A percentile compares a stretch with the other conserved stretches of the same genome.
Evolutionary conservation across 2,113 vertebrate species (phyloP).

Genomic region (Laticauda colubrina): DNA sequence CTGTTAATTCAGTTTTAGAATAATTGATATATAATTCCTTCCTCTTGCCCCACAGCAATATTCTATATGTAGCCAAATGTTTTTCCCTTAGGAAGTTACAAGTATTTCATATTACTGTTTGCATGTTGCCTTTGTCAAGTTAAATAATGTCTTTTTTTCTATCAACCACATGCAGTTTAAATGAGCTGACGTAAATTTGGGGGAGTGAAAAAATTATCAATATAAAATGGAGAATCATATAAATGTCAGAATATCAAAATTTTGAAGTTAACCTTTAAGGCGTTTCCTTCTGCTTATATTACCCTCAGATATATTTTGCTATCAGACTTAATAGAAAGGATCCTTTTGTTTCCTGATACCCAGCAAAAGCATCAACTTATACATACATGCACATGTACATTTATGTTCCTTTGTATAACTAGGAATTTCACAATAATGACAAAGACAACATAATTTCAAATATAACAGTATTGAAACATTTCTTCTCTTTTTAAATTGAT

Average conservation of each 20-base stretch:
- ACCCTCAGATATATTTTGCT: background rate
- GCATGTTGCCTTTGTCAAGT: background rate
- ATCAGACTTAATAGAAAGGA: background rate
- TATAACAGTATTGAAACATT: no score
- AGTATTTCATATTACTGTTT: background rate
- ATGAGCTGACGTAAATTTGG: background rate
- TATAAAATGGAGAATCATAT: background rate
- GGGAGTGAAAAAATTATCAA: background rate
- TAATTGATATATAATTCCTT: conserved; percentile 25
- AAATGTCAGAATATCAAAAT: background rate
- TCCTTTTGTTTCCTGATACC: background rate
- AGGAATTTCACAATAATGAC: background rate
- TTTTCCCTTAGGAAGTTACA: conserved; percentile 39
- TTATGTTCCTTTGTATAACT: background rate
- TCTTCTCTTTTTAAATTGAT: background rate
- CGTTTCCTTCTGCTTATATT: background rate
- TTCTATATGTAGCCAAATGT: background rate
- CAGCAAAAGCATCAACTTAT: background rate
- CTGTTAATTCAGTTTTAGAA: conserved; percentile 10
- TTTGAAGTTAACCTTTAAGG: background rate
- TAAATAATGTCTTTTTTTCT: background rate
- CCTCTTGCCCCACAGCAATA: conserved; percentile 10
- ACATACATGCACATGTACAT: background rate
- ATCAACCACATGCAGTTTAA: background rate
- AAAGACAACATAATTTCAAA: background rate